Evolutionary conservation across 2,888 invertebrate species (phyloP), one percentile per base, ranked within the genome.

Genomic region (Campoplex nolae): DNA sequence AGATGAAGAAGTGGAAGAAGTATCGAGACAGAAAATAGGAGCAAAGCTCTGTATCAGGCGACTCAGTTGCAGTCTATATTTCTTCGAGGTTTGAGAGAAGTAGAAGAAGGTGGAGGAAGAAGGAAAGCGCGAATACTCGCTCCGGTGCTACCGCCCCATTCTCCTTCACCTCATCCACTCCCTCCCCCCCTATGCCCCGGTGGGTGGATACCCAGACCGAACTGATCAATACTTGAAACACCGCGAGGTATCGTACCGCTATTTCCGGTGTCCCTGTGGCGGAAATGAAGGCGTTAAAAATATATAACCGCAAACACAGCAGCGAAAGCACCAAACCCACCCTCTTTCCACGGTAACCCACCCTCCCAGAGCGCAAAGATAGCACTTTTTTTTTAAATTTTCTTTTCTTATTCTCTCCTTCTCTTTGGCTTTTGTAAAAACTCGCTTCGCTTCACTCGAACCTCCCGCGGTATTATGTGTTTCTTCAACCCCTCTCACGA

Each of bases 211-310:
- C 91, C 92, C 91, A 90, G 91, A 92, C 92, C 93, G 93, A 94
- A 94, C 94, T 94, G 94, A 94, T 94, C 94, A 94, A 94, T 94
- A 94, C 94, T 94, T 93, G 94, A 94, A 94, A 94, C 94, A 94
- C 93, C 93, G 93, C 93, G 93, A 93, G 93, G 93, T 94, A 94
- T 93, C 94, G 93, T 93, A 91, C 90, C 92, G 93, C 92, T 93
- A 93, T 94, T 93, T 94, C 94, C 94, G 94, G 93, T 93, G 91
- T 93, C 90, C 90, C 91, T 90, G 90, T 89, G 90, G 88, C 93
- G 93, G 93, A 94, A 94, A 94, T 94, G 93, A 93, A 94, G 92
- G 92, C 93, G 93, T 93, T 93, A 94, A 93, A 94, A 94, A 94
- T 93, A 93, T 93, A 93, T 92, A 93, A 89, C 89, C 89, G 88